Base-by-base conservation (phyloP, 2,113 vertebrate species). In the Siniperca chuatsi region DNA sequence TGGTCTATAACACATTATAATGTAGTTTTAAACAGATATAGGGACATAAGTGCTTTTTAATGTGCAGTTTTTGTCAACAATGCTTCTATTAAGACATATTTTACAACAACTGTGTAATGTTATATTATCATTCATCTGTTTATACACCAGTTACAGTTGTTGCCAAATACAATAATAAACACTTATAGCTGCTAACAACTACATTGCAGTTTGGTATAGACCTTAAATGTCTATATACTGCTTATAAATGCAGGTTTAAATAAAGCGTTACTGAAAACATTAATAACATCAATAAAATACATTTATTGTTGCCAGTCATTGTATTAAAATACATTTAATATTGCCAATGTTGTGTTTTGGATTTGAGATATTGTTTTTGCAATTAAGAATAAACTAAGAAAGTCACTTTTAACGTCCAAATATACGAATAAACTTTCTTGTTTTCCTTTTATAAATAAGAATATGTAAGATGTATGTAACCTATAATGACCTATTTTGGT, bases 391-490 rank as follows among this genome's bases (percentile, higher is more conserved):
- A 35, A 62, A 33, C 25, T 42, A 25, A n/a, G 7, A 29, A 29
- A 29, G 29, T 29, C 20, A 21, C 16, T 13, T 33, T 42, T n/a
- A 55, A 57, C 21, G 12, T 40, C 29, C 33, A 37, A 0, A n/a
- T 16, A 42, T 5, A 15, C 12, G 1, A 18, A 9, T 6, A 21
- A 62, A 15, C 23, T 29, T 2, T 10, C 2, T 37, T 44, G 10
- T 54, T 35, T 3, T 1, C 3, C 33, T 33, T 65, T 21, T 7
- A 29, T 29, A 54, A 29, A 77, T 46, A 44, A 12, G 23, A 46
- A 15, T 3, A 23, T 35, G 25, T 18, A 15, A 60, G 42, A 2
- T 66, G 65, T 83, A 87, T 50, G 48, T 64, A 86, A 89, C 23
- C 69, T 20, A 11, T 20, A 1, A 11, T 25, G 50, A 55, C 54